Conservation (phyloP, 2,888 invertebrate genomes). For the Thera obeliscata region DNA sequence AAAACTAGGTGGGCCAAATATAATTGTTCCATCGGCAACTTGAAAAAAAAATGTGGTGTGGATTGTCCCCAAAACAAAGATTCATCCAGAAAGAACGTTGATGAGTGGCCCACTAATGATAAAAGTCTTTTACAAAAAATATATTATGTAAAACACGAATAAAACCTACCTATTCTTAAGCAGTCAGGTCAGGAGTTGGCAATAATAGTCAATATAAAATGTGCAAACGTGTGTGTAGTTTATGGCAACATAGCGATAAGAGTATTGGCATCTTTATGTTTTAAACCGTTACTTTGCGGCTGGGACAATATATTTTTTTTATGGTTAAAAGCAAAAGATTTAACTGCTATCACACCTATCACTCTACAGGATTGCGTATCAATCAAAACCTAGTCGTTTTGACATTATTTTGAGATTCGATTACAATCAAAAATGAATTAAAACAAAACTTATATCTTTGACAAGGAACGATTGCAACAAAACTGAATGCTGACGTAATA, state of each 20-base stretch:
- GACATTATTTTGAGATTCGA: no score
- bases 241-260: constrained; percentile 7
- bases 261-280: constrained; percentile 4
- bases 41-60: no score
- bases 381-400: no score
- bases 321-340: no score
- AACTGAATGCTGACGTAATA: no score
- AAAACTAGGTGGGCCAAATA: no score
- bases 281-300: constrained; percentile 11
- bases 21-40: no score
- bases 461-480: no score
- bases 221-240: constrained; percentile 3
- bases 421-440: no score
- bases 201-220: constrained; percentile 9
- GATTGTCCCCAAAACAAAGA: not conserved
- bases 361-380: no score
- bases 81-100: not conserved
- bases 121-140: not conserved
- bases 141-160: not conserved
- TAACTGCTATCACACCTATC: no score
- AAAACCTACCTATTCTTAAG: constrained; percentile 12
- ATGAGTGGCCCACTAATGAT: not conserved
- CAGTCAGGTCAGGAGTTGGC: constrained; percentile 7
- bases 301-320: not conserved
- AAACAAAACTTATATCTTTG: no score